Evolutionary conservation across 2,797 vertebrate genomes (phyloP).

Genomic region (Acrocephalus scirpaceus): DNA sequence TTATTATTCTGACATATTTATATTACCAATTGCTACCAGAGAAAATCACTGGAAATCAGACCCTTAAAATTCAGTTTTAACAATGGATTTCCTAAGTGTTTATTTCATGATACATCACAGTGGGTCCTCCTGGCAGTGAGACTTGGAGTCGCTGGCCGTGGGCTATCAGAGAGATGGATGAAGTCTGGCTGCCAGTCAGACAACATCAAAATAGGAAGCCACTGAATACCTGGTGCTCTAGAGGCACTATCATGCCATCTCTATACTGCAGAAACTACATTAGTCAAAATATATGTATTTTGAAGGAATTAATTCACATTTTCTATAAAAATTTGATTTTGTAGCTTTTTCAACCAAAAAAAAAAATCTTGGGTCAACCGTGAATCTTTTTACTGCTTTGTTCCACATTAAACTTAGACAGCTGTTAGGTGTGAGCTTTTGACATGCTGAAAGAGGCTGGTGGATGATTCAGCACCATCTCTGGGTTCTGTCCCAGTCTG

Average conservation of each 20-base stretch:
- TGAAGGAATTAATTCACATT: neutral
- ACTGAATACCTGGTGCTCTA: neutral
- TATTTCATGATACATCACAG: neutral
- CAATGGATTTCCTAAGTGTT: rapidly evolving
- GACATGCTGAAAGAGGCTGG: neutral
- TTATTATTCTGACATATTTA: neutral
- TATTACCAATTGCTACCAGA: neutral
- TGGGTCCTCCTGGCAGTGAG: neutral
- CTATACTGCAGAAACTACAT: neutral
- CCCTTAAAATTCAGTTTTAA: neutral
- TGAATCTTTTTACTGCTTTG: neutral
- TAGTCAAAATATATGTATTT: neutral
- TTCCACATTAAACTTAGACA: neutral
- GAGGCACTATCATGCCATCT: neutral
- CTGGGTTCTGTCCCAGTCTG: neutral
- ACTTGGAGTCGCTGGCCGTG: neutral
- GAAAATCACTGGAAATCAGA: neutral
- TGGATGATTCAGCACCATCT: neutral
- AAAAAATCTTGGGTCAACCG: neutral
- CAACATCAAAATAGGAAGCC: neutral
- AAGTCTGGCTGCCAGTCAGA: neutral
- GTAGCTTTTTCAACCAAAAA: neutral
- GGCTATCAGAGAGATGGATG: neutral
- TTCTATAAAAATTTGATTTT: neutral
- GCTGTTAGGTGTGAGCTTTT: neutral